These are phyloP conservation scores for Gallinago undulata DNA, from an alignment of 2,113 vertebrate species.

Conservation along the genomic window DNA sequence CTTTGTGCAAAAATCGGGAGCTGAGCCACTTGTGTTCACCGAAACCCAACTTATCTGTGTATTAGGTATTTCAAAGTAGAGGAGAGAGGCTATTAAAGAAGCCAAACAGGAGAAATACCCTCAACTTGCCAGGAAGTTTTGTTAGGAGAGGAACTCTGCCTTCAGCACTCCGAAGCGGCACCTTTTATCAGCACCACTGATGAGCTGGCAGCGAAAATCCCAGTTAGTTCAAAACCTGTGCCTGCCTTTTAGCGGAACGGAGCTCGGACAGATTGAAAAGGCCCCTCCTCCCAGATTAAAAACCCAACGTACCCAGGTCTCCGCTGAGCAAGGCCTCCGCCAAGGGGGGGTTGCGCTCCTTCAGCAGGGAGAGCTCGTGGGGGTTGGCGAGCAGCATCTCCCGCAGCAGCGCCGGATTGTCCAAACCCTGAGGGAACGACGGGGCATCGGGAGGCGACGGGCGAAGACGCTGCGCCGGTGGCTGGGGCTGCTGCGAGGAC, in stretches of 20 bases:
- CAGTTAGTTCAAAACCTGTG: fast-evolving
- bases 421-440: constrained; percentile 86
- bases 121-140: background rate
- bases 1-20: background rate
- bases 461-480: constrained; percentile 13
- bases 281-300: background rate
- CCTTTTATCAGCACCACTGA: background rate
- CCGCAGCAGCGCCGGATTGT: constrained; percentile 90
- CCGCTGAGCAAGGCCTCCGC: constrained; percentile 96
- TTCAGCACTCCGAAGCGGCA: background rate
- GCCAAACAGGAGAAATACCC: background rate
- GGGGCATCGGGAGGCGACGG: constrained; percentile 59
- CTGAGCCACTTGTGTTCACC: background rate
- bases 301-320: constrained; percentile 85
- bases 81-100: background rate
- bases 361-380: constrained; percentile 94
- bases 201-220: background rate
- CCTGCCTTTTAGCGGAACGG: background rate
- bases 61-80: background rate
- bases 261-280: background rate
- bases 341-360: constrained; percentile 93
- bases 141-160: background rate
- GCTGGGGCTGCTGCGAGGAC: constrained; percentile 67
- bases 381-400: constrained; percentile 96
- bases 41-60: background rate